These are phyloP conservation scores for Apodemus agrarius DNA, from an alignment of 2,797 vertebrate species.

Conservation along the genomic window DNA sequence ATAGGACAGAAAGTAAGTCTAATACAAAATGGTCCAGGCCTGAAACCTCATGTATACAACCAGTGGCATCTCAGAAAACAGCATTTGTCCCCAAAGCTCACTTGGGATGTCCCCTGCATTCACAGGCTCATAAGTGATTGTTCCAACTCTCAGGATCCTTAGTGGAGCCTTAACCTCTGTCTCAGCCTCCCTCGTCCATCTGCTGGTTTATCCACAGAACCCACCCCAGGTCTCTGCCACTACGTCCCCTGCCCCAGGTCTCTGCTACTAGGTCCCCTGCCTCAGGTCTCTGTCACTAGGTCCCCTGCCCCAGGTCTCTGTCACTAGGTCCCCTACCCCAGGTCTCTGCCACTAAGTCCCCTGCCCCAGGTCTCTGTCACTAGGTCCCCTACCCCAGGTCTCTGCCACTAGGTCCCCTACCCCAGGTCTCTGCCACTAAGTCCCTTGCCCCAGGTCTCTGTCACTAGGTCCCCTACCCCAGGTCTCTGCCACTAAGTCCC, in stretches of 20 bases:
- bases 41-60: not conserved
- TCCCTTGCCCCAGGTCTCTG: not conserved
- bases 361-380: no score
- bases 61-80: no score
- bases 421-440: no score
- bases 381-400: not conserved
- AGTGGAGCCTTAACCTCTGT: rapidly evolving
- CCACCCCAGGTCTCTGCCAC: no score
- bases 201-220: not conserved
- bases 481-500: not conserved
- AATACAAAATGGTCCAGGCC: not conserved
- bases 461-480: not conserved
- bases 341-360: not conserved
- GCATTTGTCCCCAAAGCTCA: not conserved
- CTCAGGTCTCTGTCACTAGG: not conserved
- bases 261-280: rapidly evolving
- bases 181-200: not conserved
- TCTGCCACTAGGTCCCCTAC: not conserved
- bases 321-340: not conserved
- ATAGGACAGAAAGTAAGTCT: conserved; percentile 86
- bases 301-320: not conserved
- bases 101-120: not conserved
- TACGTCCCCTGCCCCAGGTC: not conserved
- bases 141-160: rapidly evolving
- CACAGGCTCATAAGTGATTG: rapidly evolving